A percentile compares a stretch with the other conserved stretches of the same genome.
phyloP scores from a whole-genome alignment of 2,113 vertebrate genomes.

The Scomber japonicus region DNA sequence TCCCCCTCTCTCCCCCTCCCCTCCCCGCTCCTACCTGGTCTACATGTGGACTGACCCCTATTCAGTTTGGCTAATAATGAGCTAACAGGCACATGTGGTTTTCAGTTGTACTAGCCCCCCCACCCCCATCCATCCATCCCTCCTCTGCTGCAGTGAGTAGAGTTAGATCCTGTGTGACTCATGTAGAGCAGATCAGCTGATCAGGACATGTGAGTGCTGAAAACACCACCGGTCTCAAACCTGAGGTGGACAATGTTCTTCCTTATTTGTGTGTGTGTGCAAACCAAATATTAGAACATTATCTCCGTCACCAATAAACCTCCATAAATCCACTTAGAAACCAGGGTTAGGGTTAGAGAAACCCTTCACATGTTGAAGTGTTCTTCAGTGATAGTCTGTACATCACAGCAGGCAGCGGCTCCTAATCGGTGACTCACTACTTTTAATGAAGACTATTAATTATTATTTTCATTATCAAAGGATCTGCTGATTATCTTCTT shows the following conservation, averaged over 20 bases:
- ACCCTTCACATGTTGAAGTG: no score
- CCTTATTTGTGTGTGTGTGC: no score
- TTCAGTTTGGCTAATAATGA: slow-evolving; percentile 65
- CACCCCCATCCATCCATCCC: slow-evolving; percentile 45
- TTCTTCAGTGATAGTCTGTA: neutral
- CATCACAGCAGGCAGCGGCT: no score
- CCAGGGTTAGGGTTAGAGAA: no score
- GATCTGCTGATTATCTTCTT: no score
- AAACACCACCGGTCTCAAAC: slow-evolving; percentile 48
- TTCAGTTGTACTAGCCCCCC: slow-evolving; percentile 46
- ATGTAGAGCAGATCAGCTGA: neutral
- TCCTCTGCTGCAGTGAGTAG: slow-evolving; percentile 31
- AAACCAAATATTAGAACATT: no score
- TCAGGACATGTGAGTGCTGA: neutral
- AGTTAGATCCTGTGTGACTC: slow-evolving; percentile 44
- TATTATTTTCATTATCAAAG: no score
- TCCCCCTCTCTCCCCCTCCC: neutral
- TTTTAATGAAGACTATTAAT: no score
- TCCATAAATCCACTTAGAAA: no score
- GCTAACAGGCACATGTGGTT: slow-evolving; percentile 69
- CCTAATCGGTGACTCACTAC: no score
- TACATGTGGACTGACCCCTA: slow-evolving; percentile 75
- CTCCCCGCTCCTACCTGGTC: slow-evolving; percentile 37
- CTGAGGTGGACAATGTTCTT: neutral
- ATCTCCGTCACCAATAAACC: no score